Conservation (phyloP, 2,888 invertebrate genomes). For the Patella ulyssiponensis region DNA sequence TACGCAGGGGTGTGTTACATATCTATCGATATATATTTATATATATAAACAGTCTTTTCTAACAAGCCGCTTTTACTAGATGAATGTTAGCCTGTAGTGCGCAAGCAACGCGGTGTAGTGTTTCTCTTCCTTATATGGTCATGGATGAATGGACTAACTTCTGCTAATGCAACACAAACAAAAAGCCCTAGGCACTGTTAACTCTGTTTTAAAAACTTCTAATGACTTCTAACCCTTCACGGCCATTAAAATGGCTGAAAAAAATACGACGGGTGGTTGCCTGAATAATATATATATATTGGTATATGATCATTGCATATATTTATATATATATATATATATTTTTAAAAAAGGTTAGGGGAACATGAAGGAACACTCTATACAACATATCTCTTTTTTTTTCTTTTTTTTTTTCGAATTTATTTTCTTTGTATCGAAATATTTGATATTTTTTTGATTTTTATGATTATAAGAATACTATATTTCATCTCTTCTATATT, state of each 20-base stretch:
- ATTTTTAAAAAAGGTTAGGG: neutral
- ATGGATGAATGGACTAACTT: constrained; percentile 19
- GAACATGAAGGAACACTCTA: constrained; percentile 31
- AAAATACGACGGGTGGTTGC: constrained; percentile 42
- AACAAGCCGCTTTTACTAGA: constrained; percentile 10
- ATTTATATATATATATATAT: constrained; percentile 22
- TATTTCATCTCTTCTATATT: neutral
- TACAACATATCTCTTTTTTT: neutral
- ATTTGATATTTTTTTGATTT: too few species aligned
- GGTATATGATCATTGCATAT: neutral
- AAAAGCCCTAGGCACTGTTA: constrained; percentile 29
- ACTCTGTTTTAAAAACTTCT: neutral
- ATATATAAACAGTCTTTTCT: neutral
- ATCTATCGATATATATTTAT: neutral
- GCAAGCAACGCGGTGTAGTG: constrained; percentile 7
- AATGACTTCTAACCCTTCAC: constrained; percentile 7
- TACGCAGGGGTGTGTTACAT: constrained; percentile 3
- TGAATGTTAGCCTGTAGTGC: constrained; percentile 6
- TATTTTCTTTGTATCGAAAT: neutral
- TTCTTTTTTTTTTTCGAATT: neutral
- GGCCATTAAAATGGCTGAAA: neutral
- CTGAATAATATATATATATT: constrained; percentile 35
- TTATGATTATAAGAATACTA: neutral
- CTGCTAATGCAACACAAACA: constrained; percentile 15
- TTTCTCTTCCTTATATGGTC: neutral